phyloP scores from a whole-genome alignment of 2,113 vertebrate species.

The Cygnus atratus region DNA sequence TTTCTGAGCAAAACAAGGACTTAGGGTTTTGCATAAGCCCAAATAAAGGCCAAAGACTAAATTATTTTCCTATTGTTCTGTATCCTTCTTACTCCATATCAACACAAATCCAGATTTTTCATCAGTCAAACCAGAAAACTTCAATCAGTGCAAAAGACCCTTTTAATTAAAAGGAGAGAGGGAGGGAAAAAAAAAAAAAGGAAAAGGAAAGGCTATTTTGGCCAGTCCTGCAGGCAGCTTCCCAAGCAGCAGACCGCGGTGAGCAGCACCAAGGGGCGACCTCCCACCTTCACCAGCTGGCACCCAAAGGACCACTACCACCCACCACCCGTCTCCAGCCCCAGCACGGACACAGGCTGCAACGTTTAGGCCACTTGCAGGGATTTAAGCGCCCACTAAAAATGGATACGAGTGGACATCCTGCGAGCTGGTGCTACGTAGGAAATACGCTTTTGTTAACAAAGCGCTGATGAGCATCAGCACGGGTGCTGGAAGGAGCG shows the following conservation, averaged over 20 bases:
- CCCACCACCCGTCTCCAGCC: neutral
- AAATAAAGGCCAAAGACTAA: neutral
- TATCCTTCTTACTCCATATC: neutral
- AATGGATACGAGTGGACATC: neutral
- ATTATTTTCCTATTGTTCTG: neutral
- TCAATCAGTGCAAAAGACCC: neutral
- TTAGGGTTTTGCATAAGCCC: neutral
- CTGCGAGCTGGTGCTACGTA: rapidly evolving
- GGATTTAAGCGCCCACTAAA: neutral
- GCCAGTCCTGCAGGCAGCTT: neutral
- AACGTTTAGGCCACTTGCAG: neutral
- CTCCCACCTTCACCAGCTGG: neutral
- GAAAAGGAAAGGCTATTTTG: neutral
- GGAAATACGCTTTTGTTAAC: neutral
- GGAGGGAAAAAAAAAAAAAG: too few relatives aligned
- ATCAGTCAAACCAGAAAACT: neutral
- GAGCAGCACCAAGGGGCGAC: neutral
- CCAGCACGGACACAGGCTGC: neutral
- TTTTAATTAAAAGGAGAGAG: neutral
- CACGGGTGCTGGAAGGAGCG: neutral
- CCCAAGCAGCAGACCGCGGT: neutral
- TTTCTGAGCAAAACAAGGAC: neutral
- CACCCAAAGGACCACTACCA: neutral
- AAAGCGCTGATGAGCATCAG: neutral
- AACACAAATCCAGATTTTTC: neutral